Conservation (phyloP, 2,797 vertebrate species). For the Cyclura pinguis region DNA sequence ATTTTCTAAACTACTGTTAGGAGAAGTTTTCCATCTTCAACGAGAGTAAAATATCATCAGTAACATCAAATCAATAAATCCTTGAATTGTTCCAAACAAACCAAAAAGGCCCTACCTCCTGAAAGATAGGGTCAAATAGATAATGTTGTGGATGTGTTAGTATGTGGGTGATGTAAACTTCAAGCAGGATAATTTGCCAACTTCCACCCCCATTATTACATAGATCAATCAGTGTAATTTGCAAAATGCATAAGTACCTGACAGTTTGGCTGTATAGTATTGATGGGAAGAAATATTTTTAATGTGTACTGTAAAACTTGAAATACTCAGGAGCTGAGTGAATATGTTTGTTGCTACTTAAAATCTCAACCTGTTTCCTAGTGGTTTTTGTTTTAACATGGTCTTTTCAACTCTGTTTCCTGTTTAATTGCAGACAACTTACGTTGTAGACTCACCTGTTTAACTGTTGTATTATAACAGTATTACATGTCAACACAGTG, state of each 20-base stretch:
- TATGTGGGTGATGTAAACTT: slow-evolving; percentile 79
- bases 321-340: slow-evolving; percentile 88
- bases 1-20: slow-evolving; percentile 88
- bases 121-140: slow-evolving; percentile 68
- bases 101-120: slow-evolving; percentile 79
- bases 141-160: slow-evolving; percentile 79
- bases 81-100: slow-evolving; percentile 79
- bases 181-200: slow-evolving; percentile 80
- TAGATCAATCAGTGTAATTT: slow-evolving; percentile 85
- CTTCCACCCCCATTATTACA: slow-evolving; percentile 79
- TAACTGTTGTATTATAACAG: slow-evolving; percentile 89
- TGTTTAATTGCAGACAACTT: slow-evolving; percentile 84
- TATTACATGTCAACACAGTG: slow-evolving; percentile 92
- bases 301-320: slow-evolving; percentile 87
- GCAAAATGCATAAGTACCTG: slow-evolving; percentile 81
- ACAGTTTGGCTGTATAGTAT: slow-evolving; percentile 87
- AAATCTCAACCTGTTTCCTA: slow-evolving; percentile 85
- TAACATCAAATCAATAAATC: slow-evolving; percentile 80
- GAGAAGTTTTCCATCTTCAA: slow-evolving; percentile 83
- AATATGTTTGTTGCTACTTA: slow-evolving; percentile 86
- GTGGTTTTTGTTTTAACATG: slow-evolving; percentile 84
- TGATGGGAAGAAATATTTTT: slow-evolving; percentile 85
- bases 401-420: slow-evolving; percentile 84
- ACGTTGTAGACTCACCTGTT: slow-evolving; percentile 85
- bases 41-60: slow-evolving; percentile 80